Evolutionary conservation across 2,888 invertebrate species (phyloP).

Genomic region (Hirtodrosophila alboralis): DNA sequence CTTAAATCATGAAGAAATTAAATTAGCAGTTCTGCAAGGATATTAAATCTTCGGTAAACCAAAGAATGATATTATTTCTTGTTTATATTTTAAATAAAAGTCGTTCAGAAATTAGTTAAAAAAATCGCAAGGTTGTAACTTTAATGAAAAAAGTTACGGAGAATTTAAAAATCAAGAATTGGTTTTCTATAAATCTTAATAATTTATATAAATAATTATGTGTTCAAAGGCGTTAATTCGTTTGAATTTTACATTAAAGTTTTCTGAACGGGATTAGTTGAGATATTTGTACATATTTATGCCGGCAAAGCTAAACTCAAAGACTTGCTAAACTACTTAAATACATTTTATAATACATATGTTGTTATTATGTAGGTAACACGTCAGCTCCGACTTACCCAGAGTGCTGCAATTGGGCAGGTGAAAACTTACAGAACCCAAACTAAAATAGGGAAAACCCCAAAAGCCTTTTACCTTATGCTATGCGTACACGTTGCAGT

Average conservation of each 20-base stretch:
- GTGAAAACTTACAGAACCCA: conserved; percentile 53
- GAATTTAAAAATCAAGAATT: background rate
- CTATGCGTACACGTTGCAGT: conserved; percentile 53
- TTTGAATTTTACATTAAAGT: conserved; percentile 1
- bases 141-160: too few species aligned
- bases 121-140: too few species aligned
- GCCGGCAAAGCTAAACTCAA: conserved; percentile 70
- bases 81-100: too few species aligned
- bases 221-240: conserved; percentile 15
- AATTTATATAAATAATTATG: conserved; percentile 4
- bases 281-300: conserved; percentile 48
- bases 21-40: too few species aligned
- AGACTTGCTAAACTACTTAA: conserved; percentile 68
- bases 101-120: too few species aligned
- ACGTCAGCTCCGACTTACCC: conserved; percentile 71
- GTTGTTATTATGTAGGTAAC: conserved; percentile 45
- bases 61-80: too few species aligned
- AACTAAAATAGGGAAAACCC: conserved; percentile 33
- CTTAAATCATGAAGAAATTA: too few species aligned
- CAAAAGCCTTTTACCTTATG: conserved; percentile 39
- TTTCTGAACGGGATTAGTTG: conserved; percentile 13
- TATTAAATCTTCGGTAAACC: too few species aligned
- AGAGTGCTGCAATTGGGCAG: conserved; percentile 61
- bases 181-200: background rate
- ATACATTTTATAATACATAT: conserved; percentile 50